phyloP scores from a whole-genome alignment of 2,113 vertebrate species.

The Zapus hudsonius region DNA sequence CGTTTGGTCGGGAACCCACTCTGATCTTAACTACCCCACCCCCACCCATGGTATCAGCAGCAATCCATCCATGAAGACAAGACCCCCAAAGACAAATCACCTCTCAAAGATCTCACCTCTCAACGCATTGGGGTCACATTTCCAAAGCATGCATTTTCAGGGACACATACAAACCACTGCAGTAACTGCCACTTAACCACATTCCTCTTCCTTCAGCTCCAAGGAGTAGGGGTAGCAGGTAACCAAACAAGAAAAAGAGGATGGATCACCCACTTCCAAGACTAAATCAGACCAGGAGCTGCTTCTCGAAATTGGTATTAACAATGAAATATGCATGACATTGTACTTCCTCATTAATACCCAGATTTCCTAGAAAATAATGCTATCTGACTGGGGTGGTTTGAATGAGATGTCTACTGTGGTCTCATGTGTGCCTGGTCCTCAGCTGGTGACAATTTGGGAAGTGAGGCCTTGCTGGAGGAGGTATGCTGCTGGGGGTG shows the following conservation, averaged over 20 bases:
- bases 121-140: too few relatives aligned
- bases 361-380: neutral
- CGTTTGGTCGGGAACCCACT: neutral
- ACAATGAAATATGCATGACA: too few relatives aligned
- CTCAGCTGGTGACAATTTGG: too few relatives aligned
- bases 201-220: neutral
- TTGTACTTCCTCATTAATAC: neutral
- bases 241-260: neutral
- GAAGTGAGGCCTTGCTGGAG: too few relatives aligned
- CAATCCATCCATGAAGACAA: neutral
- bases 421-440: too few relatives aligned
- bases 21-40: neutral
- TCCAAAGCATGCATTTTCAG: neutral
- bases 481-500: too few relatives aligned
- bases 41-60: neutral
- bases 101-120: too few relatives aligned
- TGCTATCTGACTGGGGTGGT: neutral
- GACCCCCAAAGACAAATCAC: too few relatives aligned
- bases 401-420: too few relatives aligned
- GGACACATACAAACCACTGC: neutral
- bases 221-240: fast-evolving
- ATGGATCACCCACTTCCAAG: neutral
- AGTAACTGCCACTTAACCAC: fast-evolving
- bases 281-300: neutral
- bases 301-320: neutral